These are phyloP conservation scores for Penelope pileata DNA, from an alignment of 2,113 vertebrate genomes.

Conservation along the genomic window DNA sequence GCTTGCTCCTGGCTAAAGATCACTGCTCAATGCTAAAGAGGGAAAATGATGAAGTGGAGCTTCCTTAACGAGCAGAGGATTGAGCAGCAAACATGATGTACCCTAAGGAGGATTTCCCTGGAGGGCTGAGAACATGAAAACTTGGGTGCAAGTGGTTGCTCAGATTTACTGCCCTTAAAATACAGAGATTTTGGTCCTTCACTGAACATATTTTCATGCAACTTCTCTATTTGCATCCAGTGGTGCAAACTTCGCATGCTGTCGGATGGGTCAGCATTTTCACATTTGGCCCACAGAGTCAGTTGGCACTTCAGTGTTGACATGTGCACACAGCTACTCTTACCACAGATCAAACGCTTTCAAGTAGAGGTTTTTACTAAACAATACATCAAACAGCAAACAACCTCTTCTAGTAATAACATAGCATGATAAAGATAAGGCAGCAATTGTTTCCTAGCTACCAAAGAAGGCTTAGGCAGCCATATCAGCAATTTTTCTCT, in stretches of 20 bases:
- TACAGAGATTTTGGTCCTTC: background rate
- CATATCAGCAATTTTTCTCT: constrained; percentile 8
- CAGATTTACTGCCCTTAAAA: background rate
- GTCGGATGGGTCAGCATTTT: background rate
- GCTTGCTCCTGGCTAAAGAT: background rate
- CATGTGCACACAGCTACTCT: background rate
- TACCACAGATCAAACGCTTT: background rate
- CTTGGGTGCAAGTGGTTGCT: background rate
- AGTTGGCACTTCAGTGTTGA: background rate
- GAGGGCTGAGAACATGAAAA: background rate
- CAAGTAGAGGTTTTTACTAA: constrained; percentile 9
- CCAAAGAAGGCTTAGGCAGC: background rate
- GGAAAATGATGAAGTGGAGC: background rate
- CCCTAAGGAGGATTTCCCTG: background rate
- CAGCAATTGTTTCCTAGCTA: constrained; percentile 6
- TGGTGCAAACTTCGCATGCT: background rate
- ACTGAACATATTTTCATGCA: background rate
- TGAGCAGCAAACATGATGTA: fast-evolving
- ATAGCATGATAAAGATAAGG: background rate
- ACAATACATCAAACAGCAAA: background rate
- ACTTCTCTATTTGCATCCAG: background rate
- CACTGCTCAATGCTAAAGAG: background rate
- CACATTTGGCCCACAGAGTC: background rate
- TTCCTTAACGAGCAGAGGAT: fast-evolving
- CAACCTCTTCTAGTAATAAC: constrained; percentile 3